Percentiles rank a stretch among this genome's conserved stretches.
Evolutionary conservation across 2,113 vertebrate genomes (phyloP).

Genomic region (Coptodon rendalli): DNA sequence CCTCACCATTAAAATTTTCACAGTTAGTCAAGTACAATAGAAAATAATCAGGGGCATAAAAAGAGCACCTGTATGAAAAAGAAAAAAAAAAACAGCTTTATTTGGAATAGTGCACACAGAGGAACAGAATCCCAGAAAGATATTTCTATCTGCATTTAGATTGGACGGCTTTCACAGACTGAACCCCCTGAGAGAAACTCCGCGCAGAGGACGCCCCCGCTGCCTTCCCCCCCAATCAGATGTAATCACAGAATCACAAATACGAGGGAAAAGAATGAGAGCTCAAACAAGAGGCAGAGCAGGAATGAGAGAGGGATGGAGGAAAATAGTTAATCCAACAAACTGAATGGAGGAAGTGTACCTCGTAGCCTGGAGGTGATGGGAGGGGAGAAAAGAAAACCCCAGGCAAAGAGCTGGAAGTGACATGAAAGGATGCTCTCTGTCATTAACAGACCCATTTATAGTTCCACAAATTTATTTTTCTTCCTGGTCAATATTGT

Average conservation of each 20-base stretch:
- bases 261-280: background rate
- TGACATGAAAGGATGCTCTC: constrained; percentile 46
- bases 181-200: constrained; percentile 31
- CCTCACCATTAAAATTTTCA: background rate
- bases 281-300: background rate
- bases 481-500: background rate
- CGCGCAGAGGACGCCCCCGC: background rate
- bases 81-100: background rate
- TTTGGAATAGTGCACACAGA: constrained; percentile 26
- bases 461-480: background rate
- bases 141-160: constrained; percentile 70
- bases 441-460: constrained; percentile 44
- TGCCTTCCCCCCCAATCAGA: constrained; percentile 34
- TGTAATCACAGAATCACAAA: constrained; percentile 44
- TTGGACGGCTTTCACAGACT: constrained; percentile 42
- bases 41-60: background rate
- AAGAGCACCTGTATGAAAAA: background rate
- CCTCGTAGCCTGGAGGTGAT: constrained; percentile 32
- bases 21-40: background rate
- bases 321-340: background rate
- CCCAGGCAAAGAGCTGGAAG: constrained; percentile 19
- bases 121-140: constrained; percentile 36
- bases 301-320: background rate
- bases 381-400: constrained; percentile 36
- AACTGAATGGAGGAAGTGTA: constrained; percentile 17